These are phyloP conservation scores for Meriones unguiculatus DNA, from an alignment of 2,113 vertebrate genomes.

Conservation along the genomic window DNA sequence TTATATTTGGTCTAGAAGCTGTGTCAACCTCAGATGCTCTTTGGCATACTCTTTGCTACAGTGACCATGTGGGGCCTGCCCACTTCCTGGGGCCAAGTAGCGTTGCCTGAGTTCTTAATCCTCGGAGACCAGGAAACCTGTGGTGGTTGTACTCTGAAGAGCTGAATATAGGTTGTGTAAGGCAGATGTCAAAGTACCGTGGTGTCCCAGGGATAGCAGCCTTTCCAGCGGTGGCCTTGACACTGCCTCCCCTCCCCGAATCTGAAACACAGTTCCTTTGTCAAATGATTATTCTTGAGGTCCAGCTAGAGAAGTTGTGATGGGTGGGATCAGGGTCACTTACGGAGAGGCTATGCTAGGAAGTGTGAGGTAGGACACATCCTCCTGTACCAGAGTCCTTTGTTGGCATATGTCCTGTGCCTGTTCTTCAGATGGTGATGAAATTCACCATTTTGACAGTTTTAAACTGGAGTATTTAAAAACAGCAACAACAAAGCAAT, in stretches of 20 bases:
- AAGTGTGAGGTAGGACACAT: neutral
- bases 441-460: neutral
- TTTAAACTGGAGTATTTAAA: neutral
- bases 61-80: neutral
- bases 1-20: neutral
- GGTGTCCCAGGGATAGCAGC: neutral
- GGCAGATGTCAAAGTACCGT: neutral
- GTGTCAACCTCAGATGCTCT: neutral
- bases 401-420: fast-evolving
- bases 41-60: neutral
- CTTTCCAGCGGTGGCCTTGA: neutral
- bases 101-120: neutral
- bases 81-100: neutral
- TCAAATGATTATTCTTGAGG: neutral
- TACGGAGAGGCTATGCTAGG: fast-evolving
- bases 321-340: neutral
- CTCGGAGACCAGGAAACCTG: neutral
- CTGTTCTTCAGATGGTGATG: neutral
- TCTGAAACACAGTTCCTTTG: neutral
- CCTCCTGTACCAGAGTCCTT: neutral
- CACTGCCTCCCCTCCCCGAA: neutral
- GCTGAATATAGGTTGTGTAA: neutral
- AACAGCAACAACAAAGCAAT: neutral
- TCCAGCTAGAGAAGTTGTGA: neutral
- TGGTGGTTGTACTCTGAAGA: neutral